Conservation (phyloP, 1,140 invertebrate genomes). For the Neodiprion fabricii region DNA sequence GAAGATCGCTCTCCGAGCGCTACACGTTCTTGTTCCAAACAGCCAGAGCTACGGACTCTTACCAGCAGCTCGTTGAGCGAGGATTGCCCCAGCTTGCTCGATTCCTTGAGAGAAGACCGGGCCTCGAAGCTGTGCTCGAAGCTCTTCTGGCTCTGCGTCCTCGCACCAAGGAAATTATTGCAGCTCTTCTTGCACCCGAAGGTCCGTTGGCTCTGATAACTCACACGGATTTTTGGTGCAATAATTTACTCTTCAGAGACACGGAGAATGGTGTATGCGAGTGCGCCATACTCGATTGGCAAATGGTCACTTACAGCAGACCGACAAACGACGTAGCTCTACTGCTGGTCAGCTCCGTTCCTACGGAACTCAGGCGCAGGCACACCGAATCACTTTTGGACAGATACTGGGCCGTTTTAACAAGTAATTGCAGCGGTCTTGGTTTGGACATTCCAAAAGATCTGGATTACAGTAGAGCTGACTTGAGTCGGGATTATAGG, state of each 20-base stretch:
- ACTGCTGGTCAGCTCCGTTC: slow-evolving; percentile 78
- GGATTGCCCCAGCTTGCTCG: slow-evolving; percentile 75
- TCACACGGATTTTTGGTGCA: slow-evolving; percentile 85
- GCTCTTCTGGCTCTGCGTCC: slow-evolving; percentile 64
- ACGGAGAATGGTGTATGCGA: slow-evolving; percentile 55
- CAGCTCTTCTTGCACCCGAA: slow-evolving; percentile 68
- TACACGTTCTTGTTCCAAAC: slow-evolving; percentile 81
- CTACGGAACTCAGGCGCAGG: slow-evolving; percentile 70
- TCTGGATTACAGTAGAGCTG: slow-evolving; percentile 62
- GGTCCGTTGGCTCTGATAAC: slow-evolving; percentile 75
- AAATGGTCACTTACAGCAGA: slow-evolving; percentile 81
- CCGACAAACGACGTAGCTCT: slow-evolving; percentile 81
- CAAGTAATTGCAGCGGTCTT: slow-evolving; percentile 61
- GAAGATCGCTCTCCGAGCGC: slow-evolving; percentile 66
- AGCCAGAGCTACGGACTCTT: slow-evolving; percentile 76
- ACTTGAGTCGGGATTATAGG: slow-evolving; percentile 71
- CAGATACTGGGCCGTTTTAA: slow-evolving; percentile 72
- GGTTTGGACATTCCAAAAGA: slow-evolving; percentile 67
- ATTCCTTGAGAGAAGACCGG: slow-evolving; percentile 71
- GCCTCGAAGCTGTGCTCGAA: slow-evolving; percentile 63
- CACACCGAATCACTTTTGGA: slow-evolving; percentile 70
- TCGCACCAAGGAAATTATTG: slow-evolving; percentile 68
- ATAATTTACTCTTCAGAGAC: slow-evolving; percentile 76
- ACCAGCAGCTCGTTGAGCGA: slow-evolving; percentile 76
- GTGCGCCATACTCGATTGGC: slow-evolving; percentile 81